These are phyloP conservation scores for Ceratoteleas bidentatus DNA, from an alignment of 1,140 invertebrate genomes.

Conservation along the genomic window DNA sequence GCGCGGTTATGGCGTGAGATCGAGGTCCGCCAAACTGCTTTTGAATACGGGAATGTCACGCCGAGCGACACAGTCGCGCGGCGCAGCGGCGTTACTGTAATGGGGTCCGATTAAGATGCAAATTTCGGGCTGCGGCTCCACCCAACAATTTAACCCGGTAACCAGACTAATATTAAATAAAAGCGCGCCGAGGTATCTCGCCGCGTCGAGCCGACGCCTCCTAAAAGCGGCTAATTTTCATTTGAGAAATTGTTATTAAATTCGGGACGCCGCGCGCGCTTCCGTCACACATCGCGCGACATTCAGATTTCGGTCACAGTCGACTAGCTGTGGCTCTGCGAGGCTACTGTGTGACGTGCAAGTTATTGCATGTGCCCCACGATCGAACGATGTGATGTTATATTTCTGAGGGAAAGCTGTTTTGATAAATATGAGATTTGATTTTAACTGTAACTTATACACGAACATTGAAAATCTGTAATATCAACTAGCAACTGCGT, in stretches of 20 bases:
- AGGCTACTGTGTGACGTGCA: too few relatives aligned
- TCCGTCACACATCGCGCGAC: slow-evolving; percentile 6
- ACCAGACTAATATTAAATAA: slow-evolving; percentile 76
- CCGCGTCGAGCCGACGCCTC: slow-evolving; percentile 29
- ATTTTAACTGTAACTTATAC: too few relatives aligned
- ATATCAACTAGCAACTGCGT: too few relatives aligned
- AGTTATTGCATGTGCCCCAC: too few relatives aligned
- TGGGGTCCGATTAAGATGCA: slow-evolving; percentile 79
- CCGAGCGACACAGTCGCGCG: slow-evolving; percentile 52
- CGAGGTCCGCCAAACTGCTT: slow-evolving; percentile 63
- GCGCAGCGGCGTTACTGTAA: slow-evolving; percentile 76
- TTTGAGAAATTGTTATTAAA: slow-evolving; percentile 77
- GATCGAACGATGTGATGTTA: too few relatives aligned
- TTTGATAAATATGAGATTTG: too few relatives aligned
- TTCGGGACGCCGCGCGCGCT: slow-evolving; percentile 42
- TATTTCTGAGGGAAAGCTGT: too few relatives aligned
- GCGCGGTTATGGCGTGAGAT: slow-evolving; percentile 57
- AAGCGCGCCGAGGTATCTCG: slow-evolving; percentile 62
- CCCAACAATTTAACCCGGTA: slow-evolving; percentile 74
- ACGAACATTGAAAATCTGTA: too few relatives aligned
- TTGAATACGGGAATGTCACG: slow-evolving; percentile 54
- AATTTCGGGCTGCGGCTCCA: slow-evolving; percentile 72
- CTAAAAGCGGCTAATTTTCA: slow-evolving; percentile 75
- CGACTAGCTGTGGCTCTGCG: too few relatives aligned
- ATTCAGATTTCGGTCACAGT: too few relatives aligned